Evolutionary conservation across 2,888 invertebrate genomes (phyloP).

Genomic region (Drosophila infuscata): DNA sequence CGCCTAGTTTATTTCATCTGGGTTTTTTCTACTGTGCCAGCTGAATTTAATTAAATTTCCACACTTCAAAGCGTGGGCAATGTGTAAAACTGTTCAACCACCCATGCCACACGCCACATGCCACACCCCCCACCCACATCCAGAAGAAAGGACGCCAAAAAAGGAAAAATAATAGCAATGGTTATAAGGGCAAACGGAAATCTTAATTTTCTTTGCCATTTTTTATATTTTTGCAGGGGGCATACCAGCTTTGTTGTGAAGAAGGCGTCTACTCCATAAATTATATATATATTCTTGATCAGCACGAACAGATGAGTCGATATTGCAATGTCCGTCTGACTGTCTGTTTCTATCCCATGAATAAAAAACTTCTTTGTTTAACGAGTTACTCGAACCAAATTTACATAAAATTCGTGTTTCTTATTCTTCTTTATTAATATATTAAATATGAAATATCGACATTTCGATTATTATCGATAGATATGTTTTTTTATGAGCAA

Average conservation of each 20-base stretch:
- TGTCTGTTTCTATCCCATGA: constrained; percentile 14
- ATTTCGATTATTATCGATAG: too few species aligned
- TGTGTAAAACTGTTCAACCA: constrained; percentile 66
- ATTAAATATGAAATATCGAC: neutral
- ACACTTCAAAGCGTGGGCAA: constrained; percentile 78
- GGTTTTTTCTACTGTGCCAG: constrained; percentile 54
- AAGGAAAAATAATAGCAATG: constrained; percentile 44
- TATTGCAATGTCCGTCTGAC: neutral
- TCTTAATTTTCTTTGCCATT: constrained; percentile 62
- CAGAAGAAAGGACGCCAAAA: constrained; percentile 53
- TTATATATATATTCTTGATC: neutral
- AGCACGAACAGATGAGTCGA: neutral
- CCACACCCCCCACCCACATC: neutral
- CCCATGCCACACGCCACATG: constrained; percentile 2
- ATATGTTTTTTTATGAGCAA: neutral
- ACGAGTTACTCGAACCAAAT: neutral
- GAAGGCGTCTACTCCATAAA: neutral
- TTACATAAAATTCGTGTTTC: neutral
- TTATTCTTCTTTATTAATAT: neutral
- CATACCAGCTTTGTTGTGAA: neutral
- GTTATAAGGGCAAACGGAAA: constrained; percentile 66
- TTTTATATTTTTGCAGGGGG: neutral
- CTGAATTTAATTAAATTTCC: constrained; percentile 80
- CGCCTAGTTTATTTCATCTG: constrained; percentile 72
- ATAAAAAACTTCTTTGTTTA: neutral